These are phyloP conservation scores for Phymastichus coffea DNA, from an alignment of 1,140 invertebrate species.

Conservation along the genomic window DNA sequence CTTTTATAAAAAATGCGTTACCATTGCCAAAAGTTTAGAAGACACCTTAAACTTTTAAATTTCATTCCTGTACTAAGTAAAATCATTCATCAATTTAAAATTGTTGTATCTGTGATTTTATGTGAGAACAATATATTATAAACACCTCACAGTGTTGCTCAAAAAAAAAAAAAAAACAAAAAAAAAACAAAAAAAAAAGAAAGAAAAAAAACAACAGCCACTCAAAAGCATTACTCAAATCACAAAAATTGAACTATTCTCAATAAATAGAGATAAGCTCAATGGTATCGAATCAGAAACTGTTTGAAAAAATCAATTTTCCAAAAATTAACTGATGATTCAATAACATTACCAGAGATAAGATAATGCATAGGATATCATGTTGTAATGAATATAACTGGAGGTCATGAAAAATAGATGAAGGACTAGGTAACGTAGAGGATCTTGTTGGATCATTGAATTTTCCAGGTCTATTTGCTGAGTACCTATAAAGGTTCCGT, in stretches of 20 bases:
- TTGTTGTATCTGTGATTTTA: too few species aligned
- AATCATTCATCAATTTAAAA: too few species aligned
- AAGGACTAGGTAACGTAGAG: conserved; percentile 70
- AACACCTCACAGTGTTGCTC: conserved; percentile 1
- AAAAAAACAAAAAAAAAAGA: too few species aligned
- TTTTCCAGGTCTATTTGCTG: conserved; percentile 44
- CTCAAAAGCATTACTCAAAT: conserved; percentile 34
- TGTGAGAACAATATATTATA: neutral
- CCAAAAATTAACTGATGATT: conserved; percentile 24
- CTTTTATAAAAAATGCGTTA: neutral
- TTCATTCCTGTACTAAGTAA: too few species aligned
- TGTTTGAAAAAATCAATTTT: conserved; percentile 20
- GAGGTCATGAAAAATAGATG: conserved; percentile 79
- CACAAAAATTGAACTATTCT: conserved; percentile 35
- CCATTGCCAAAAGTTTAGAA: neutral
- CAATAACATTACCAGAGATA: conserved; percentile 49
- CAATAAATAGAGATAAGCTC: neutral
- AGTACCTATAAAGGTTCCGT: conserved; percentile 63
- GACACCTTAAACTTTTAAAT: too few species aligned
- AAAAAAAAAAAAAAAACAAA: too few species aligned
- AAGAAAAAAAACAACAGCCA: neutral
- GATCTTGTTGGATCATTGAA: conserved; percentile 65
- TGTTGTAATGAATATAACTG: conserved; percentile 69
- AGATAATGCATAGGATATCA: conserved; percentile 56
- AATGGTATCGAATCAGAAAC: neutral